Conservation (phyloP, 2,888 invertebrate genomes). For the Villa cingulata region DNA sequence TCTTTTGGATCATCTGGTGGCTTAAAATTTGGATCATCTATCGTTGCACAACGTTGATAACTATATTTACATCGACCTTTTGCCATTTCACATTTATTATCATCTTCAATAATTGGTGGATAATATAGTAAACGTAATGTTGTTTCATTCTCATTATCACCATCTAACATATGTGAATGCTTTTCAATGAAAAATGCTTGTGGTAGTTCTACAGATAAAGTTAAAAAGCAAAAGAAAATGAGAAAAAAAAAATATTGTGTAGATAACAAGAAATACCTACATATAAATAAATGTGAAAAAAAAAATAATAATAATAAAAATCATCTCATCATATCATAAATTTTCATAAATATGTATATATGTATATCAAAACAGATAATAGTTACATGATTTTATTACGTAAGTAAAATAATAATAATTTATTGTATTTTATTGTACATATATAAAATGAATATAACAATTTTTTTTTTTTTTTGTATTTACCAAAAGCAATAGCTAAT, state of each 20-base stretch:
- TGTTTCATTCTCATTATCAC: constrained; percentile 48
- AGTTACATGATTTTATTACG: no score
- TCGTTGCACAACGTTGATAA: constrained; percentile 32
- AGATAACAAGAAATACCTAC: no score
- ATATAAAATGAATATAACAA: no score
- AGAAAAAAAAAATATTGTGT: no score
- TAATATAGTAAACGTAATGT: constrained; percentile 58
- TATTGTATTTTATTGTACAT: background rate
- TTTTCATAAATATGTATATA: no score
- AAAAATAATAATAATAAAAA: background rate
- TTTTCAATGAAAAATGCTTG: constrained; percentile 47
- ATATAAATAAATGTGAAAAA: no score
- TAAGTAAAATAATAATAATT: no score
- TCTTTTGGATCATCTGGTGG: constrained; percentile 29
- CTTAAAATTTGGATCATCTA: constrained; percentile 32
- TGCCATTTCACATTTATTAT: constrained; percentile 39
- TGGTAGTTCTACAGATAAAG: constrained; percentile 41
- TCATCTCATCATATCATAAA: background rate
- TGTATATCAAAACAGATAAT: no score
- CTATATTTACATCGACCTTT: constrained; percentile 35
- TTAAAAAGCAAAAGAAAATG: no score
- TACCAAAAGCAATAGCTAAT: constrained; percentile 45
- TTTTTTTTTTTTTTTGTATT: background rate
- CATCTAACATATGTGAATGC: constrained; percentile 51
- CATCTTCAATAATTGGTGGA: constrained; percentile 51